Base-by-base conservation (phyloP, 1,140 invertebrate species). In the Popillia japonica region DNA sequence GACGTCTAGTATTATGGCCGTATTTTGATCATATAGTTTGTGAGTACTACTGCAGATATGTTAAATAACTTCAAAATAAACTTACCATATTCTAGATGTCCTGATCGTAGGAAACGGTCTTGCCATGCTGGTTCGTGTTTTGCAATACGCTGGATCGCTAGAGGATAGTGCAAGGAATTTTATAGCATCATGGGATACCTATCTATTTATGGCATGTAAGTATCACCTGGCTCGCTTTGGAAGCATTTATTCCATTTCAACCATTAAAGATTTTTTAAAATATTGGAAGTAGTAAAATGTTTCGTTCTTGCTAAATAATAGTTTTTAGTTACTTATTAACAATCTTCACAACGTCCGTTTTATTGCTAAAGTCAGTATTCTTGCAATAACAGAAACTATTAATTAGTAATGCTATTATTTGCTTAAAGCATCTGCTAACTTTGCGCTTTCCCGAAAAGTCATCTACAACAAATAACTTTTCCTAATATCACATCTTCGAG, bases 21-120 rank as follows among this genome's bases (percentile, higher is more conserved):
- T 92, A 93, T 84, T 95, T 94, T 85, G 93, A 94, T 85, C 89
- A 91, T 81, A 83, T 93, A 80, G 88, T 94, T 80, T 94, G 93
- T 94, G 86, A 91, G 92, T 90, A 81, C 80, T 73, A 6, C 3
- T 22, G 27, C 27, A 11, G 10, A 59, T 9, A 76, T 10, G 14
- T 40, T 27, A 34, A 10, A 64, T 23, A 64, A 20, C 22, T 22
- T 64, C 22, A 17, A 64, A 0, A 64, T 68, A 8, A 10, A 34
- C 2, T 7, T 27, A 10, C 27, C 0, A 10, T 3, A 14, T 74
- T 89, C 40, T 82, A 94, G 93, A 92, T 87, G 83, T 89, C 0
- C 83, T 93, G 0, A 94, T 94, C 7, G 84, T 92, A 23, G 88
- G 89, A 6, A 94, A 94, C 85, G 93, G 92, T 10, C 83, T 94